A percentile compares a stretch with the other conserved stretches of the same genome.
Conservation (phyloP, 2,888 invertebrate genomes). For the Sphecodes monilicornis region DNA sequence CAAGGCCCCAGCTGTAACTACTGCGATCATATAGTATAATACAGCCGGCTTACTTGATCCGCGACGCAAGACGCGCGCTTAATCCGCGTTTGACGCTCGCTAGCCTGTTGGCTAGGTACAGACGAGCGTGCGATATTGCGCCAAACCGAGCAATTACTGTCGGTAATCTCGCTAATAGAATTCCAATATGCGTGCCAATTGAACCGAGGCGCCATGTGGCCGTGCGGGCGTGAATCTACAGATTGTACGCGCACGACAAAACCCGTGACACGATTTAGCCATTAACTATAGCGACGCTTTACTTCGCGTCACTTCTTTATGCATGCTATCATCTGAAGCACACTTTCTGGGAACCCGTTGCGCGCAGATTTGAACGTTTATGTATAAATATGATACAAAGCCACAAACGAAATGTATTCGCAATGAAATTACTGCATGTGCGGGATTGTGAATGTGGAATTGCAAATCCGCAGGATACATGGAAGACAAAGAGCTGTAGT, state of each 20-base stretch:
- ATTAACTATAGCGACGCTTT: constrained; percentile 68
- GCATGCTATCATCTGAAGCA: background rate
- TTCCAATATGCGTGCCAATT: constrained; percentile 81
- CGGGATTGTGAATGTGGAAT: background rate
- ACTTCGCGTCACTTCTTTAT: constrained; percentile 35
- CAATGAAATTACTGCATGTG: background rate
- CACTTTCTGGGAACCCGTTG: background rate
- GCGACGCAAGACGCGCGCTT: constrained; percentile 56
- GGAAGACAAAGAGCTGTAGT: background rate
- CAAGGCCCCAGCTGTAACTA: background rate
- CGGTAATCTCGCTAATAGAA: constrained; percentile 80
- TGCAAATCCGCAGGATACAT: background rate
- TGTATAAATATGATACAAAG: background rate
- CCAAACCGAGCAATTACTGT: constrained; percentile 79
- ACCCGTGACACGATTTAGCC: constrained; percentile 77
- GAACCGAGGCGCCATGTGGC: constrained; percentile 71
- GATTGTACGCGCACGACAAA: constrained; percentile 73
- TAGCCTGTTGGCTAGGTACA: constrained; percentile 54
- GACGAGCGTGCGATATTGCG: constrained; percentile 74
- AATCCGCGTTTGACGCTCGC: constrained; percentile 70
- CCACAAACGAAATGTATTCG: background rate
- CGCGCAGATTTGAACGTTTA: background rate
- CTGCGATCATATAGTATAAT: constrained; percentile 16
- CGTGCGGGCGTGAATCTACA: constrained; percentile 72
- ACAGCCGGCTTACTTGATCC: constrained; percentile 15